These are phyloP conservation scores for Irena cyanogastra DNA, from an alignment of 2,113 vertebrate genomes.

Conservation along the genomic window DNA sequence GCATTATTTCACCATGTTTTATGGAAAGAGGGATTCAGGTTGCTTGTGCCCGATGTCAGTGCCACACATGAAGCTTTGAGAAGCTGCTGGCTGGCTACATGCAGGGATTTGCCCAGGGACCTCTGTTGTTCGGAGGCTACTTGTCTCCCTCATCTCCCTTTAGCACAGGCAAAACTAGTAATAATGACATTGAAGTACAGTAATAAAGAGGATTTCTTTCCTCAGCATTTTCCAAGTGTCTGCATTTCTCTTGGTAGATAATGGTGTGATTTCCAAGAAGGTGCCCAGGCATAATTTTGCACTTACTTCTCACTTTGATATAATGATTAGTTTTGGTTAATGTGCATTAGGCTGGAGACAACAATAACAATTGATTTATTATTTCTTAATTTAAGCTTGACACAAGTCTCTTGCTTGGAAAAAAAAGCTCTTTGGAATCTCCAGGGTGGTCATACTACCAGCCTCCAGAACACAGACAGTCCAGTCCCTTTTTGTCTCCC, in stretches of 20 bases:
- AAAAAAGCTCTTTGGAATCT: background rate
- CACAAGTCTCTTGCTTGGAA: background rate
- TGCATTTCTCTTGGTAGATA: background rate
- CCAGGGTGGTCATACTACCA: background rate
- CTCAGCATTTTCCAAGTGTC: background rate
- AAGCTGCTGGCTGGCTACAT: background rate
- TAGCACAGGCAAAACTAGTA: background rate
- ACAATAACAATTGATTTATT: background rate
- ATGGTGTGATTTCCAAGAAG: background rate
- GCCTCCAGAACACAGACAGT: background rate
- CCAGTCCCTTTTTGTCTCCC: background rate
- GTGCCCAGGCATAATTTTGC: background rate
- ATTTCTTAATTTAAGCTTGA: background rate
- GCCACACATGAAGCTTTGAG: background rate
- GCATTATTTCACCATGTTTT: background rate
- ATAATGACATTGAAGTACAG: background rate
- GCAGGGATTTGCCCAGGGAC: background rate
- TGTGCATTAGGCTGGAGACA: background rate
- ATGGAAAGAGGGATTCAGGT: background rate
- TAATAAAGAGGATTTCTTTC: background rate
- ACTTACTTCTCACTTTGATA: background rate
- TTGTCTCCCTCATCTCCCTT: background rate
- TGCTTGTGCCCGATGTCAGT: accelerated
- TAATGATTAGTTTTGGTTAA: background rate
- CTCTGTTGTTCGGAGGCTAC: background rate